phyloP scores from a whole-genome alignment of 2,888 invertebrate genomes.

The Dicyrtoma fusca region DNA sequence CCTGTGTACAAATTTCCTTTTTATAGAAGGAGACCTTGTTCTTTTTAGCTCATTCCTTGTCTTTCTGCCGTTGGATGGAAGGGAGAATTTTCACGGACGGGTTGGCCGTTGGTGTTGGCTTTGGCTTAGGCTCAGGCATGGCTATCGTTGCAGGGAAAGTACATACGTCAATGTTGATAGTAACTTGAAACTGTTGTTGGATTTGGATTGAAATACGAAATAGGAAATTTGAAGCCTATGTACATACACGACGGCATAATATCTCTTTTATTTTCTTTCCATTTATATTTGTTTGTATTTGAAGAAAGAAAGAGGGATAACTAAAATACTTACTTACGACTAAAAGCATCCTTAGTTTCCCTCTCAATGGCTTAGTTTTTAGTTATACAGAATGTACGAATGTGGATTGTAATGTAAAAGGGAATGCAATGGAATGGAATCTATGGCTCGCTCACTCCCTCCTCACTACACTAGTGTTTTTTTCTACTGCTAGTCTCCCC shows the following conservation, averaged over 20 bases:
- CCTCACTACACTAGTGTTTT: too few species aligned
- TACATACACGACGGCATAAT: not conserved
- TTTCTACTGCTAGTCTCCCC: too few species aligned
- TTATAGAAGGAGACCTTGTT: too few species aligned
- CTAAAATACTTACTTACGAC: not conserved
- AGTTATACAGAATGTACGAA: too few species aligned
- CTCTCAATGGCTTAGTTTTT: not conserved
- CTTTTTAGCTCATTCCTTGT: not conserved
- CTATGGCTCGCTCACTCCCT: too few species aligned
- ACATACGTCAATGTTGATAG: not conserved
- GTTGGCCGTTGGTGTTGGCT: too few species aligned
- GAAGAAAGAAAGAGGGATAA: not conserved
- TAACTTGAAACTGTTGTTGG: too few species aligned
- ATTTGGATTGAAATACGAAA: too few species aligned
- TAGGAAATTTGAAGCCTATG: too few species aligned
- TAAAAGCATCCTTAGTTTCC: not conserved
- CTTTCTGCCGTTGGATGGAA: not conserved
- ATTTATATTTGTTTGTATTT: not conserved
- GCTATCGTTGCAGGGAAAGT: not conserved
- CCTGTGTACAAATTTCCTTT: too few species aligned
- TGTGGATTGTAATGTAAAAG: too few species aligned
- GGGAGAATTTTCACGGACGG: not conserved
- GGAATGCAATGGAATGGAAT: too few species aligned
- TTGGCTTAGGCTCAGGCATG: not conserved
- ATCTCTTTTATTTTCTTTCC: not conserved